These are phyloP conservation scores for Raphicerus campestris DNA, from an alignment of 2,113 vertebrate genomes.

Conservation along the genomic window DNA sequence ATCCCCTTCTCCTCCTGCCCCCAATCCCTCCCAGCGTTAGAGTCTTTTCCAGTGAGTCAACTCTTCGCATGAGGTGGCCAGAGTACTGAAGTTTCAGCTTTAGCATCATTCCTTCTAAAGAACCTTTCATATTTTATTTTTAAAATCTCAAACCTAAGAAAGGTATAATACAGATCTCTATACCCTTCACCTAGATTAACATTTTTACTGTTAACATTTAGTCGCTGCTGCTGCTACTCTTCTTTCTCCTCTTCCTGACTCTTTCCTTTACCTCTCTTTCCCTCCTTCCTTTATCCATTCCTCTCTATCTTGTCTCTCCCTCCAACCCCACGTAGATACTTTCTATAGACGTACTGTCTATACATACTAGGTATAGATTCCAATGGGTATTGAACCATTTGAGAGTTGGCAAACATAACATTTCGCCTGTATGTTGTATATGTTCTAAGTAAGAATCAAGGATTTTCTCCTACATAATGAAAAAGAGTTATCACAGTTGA, in stretches of 20 bases:
- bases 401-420: background rate
- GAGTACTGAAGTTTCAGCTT: too few species aligned
- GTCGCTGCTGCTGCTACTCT: background rate
- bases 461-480: background rate
- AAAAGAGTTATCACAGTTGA: background rate
- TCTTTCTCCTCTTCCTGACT: background rate
- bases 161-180: background rate
- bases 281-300: background rate
- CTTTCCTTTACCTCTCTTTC: background rate
- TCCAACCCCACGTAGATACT: background rate
- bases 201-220: background rate
- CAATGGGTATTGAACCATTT: background rate
- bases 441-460: background rate
- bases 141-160: background rate
- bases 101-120: too few species aligned
- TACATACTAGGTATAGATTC: background rate
- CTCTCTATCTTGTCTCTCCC: background rate
- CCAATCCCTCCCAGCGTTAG: too few species aligned
- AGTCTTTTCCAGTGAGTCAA: too few species aligned
- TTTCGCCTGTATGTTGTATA: background rate
- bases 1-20: too few species aligned
- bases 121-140: background rate
- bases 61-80: too few species aligned
- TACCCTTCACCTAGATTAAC: background rate
- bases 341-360: background rate